Conservation (phyloP, 2,888 invertebrate species). For the Hermaeophaga mercurialis region DNA sequence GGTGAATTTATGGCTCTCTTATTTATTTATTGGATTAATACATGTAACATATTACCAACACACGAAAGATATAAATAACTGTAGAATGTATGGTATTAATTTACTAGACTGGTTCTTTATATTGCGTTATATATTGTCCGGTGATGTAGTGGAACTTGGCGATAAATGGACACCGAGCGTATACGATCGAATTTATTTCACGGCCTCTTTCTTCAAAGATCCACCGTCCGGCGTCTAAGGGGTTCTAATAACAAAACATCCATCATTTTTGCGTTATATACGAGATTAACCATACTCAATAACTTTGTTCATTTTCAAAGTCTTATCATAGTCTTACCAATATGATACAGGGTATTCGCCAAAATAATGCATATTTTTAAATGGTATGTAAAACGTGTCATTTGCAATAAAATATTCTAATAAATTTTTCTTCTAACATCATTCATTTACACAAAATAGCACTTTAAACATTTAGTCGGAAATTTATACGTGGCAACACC, state of each 20-base stretch:
- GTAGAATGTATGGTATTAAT: slow-evolving; percentile 58
- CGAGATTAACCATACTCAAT: too few species aligned
- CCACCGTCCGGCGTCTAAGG: background rate
- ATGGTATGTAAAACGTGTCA: too few species aligned
- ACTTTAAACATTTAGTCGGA: too few species aligned
- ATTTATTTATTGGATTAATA: slow-evolving; percentile 61
- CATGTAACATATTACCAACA: slow-evolving; percentile 60
- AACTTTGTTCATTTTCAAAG: too few species aligned
- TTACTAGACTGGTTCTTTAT: slow-evolving; percentile 57
- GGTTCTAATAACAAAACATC: slow-evolving; percentile 12
- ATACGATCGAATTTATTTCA: slow-evolving; percentile 14
- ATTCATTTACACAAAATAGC: too few species aligned
- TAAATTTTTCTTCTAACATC: too few species aligned
- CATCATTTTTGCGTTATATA: slow-evolving; percentile 2
- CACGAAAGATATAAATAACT: slow-evolving; percentile 59
- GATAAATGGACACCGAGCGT: slow-evolving; percentile 48
- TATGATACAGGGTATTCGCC: too few species aligned
- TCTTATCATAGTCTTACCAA: too few species aligned
- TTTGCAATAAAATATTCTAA: too few species aligned
- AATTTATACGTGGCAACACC: too few species aligned
- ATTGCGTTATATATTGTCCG: slow-evolving; percentile 55
- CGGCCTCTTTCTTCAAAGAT: slow-evolving; percentile 2
- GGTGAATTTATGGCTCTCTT: slow-evolving; percentile 57
- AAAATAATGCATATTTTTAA: too few species aligned
- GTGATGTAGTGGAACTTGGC: slow-evolving; percentile 50